Evolutionary conservation across 2,113 vertebrate species (phyloP).

Genomic region (Triplophysa tibetana): DNA sequence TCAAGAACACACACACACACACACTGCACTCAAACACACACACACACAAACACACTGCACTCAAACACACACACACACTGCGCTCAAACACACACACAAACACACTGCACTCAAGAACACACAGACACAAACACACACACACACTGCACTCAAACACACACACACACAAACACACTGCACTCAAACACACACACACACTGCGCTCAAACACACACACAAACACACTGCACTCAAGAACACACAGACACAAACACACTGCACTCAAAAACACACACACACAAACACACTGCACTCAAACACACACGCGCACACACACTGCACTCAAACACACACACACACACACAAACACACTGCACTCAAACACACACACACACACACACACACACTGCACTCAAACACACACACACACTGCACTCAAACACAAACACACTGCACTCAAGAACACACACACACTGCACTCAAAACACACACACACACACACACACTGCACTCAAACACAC

Average conservation of each 20-base stretch:
- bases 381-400: neutral
- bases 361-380: neutral
- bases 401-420: neutral
- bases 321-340: neutral
- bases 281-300: no score
- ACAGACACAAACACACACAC: neutral
- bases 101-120: no score
- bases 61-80: neutral
- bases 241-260: neutral
- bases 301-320: neutral
- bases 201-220: neutral
- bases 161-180: neutral
- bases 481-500: no score
- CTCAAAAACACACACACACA: neutral
- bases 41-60: neutral
- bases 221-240: no score
- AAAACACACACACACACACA: neutral
- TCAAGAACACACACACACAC: neutral
- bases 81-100: neutral
- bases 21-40: neutral
- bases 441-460: neutral
- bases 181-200: neutral
- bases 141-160: neutral
- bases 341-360: no score
- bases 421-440: no score